Base-by-base conservation (phyloP, 1,140 invertebrate species). In the Brachionus asplanchnoidis region DNA sequence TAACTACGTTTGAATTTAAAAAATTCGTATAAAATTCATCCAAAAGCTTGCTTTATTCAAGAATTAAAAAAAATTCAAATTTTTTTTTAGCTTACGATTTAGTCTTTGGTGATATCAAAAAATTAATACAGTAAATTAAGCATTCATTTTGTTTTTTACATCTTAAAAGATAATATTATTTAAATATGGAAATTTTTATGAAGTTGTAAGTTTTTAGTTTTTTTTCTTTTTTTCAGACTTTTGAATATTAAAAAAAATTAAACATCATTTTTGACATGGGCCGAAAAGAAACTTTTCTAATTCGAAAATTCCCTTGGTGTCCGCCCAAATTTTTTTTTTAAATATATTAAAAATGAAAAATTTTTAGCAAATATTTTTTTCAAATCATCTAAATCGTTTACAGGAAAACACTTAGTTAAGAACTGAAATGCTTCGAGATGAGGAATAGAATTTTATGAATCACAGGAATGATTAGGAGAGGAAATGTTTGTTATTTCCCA, bases 81-180 rank as follows among this genome's bases (percentile, higher is more conserved):
- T 42, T 23, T 42, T 46, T 75, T 75, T 23, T 17, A 75, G 23
- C 14, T 53, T 82, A 82, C 79, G 11, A 50, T 46, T 82, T 53
- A 20, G 26, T 46, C 26, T 82, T 82, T 2, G 79, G 65, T 1
- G 79, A 12, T n/a, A 42, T 82, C 28, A 82, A 8, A 9, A 82
- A 68, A 44, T 82, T 82, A 44, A 60, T 65, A 20, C 53, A 65
- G 23, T 42, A 82, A 20, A 68, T 68, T 4, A 82, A 42, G 17
- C 53, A 60, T 23, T 82, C 79, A 26, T 28, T 65, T 68, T 82
- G 79, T 23, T 82, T 82, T 20, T 68, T 60, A 12, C 28, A 65
- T n/a, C 78, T 80, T 17, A 36, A 80, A 79, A 44, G 3, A 14
- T 17, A 50, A 1, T 1, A 4, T 53, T 17, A 7, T 53, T 53